Base-by-base conservation (phyloP, 2,113 vertebrate species). In the Euleptes europaea region DNA sequence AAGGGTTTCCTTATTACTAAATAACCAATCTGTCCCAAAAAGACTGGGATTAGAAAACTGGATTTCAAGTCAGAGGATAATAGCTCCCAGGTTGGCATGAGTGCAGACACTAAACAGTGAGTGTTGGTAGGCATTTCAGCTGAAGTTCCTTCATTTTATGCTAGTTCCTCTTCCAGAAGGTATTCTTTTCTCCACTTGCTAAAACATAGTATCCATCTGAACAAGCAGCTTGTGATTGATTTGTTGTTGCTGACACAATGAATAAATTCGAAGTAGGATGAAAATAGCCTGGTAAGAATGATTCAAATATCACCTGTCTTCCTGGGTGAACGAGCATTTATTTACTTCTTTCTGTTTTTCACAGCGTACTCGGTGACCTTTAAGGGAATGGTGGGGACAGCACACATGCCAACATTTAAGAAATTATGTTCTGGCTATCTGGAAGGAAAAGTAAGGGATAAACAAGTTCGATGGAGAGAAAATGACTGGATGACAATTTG, bases 351-450 rank as follows among this genome's bases (percentile, higher is more conserved):
- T 90, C 92, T 81, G 82, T 89, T 84, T 94, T 88, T 94, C 90
- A 93, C 90, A 90, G 74, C 80, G 78, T 76, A 92, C 82, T 91
- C 89, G 79, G 74, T 95, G 94, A 95, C 95, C 93, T 96, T 96
- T 95, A 91, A 79, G 78, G 74, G 40, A 88, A 80, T 84, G 23
- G 88, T 88, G 65, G 82, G 91, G 92, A 89, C 80, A 17, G 75
- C 74, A 88, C 67, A 86, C 51, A 42, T 88, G 86, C 83, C 88
- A 90, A 91, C 91, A 90, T 88, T 93, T 93, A 90, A 82, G 85
- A 90, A 93, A 91, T 92, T 90, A 88, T 89, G 86, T 33, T 72
- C 10, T 90, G 57, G 78, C 84, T 88, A 85, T 80, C 47, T 90
- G 26, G 51, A 82, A 75, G 85, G 85, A 94, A 83, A 89, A 5